Conservation (phyloP, 2,113 vertebrate genomes). For the Sphyrna mokarran region DNA sequence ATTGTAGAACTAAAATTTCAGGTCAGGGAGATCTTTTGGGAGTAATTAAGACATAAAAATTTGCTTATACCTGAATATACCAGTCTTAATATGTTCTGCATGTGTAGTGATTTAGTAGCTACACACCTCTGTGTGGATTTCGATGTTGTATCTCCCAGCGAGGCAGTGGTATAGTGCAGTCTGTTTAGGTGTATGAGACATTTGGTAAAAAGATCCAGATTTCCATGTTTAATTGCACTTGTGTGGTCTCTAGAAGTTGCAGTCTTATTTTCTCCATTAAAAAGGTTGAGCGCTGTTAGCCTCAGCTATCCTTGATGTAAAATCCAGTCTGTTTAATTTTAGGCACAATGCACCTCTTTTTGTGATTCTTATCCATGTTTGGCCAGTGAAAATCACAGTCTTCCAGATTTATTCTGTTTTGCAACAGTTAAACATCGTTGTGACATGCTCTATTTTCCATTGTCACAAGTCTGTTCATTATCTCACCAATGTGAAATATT, state of each 20-base stretch:
- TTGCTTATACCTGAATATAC: not conserved
- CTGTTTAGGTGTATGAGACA: not conserved
- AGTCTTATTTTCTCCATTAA: not conserved
- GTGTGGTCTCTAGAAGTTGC: not conserved
- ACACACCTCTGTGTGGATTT: not conserved
- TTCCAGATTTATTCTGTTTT: conserved; percentile 24
- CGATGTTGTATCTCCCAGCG: not conserved
- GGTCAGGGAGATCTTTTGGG: not conserved
- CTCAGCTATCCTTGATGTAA: not conserved
- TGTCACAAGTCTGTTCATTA: conserved; percentile 37
- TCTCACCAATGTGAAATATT: conserved; percentile 37
- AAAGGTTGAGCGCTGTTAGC: not conserved
- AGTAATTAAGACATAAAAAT: not conserved
- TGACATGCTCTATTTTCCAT: conserved; percentile 27
- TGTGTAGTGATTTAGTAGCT: not conserved
- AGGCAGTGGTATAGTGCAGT: not conserved
- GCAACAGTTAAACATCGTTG: conserved; percentile 18
- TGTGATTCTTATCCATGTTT: not conserved
- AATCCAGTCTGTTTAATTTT: not conserved
- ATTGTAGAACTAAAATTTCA: not conserved
- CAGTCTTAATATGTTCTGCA: not conserved
- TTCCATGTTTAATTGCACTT: not conserved
- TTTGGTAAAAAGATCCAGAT: not conserved
- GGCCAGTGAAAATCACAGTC: conserved; percentile 16
- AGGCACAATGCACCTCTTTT: not conserved